Conservation (phyloP, 2,888 invertebrate species). For the Callosobruchus maculatus region DNA sequence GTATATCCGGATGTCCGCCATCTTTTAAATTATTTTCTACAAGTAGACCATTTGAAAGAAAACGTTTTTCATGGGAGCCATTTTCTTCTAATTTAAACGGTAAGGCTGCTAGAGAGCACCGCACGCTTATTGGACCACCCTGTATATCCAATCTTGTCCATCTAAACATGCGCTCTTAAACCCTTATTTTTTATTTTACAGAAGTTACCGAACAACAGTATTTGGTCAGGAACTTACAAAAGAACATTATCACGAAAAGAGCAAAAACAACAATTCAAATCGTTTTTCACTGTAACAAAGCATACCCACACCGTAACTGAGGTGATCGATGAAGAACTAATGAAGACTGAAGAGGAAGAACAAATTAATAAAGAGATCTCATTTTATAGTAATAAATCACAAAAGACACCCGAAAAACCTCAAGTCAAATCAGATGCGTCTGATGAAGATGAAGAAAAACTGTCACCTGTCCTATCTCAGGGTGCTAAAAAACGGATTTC, state of each 20-base stretch:
- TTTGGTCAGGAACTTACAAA: conserved; percentile 28
- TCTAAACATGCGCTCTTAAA: not conserved
- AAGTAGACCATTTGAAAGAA: too few relatives aligned
- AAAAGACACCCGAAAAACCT: not conserved
- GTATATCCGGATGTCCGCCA: too few relatives aligned
- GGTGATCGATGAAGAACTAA: conserved; percentile 13
- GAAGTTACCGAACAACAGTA: conserved; percentile 22
- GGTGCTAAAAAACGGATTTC: conserved; percentile 51
- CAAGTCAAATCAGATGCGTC: conserved; percentile 25
- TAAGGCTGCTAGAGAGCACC: too few relatives aligned
- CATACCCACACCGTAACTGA: not conserved
- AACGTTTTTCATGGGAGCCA: too few relatives aligned
- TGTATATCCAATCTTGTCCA: too few relatives aligned
- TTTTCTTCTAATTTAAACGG: too few relatives aligned
- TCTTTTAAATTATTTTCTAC: too few relatives aligned
- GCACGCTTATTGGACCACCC: too few relatives aligned
- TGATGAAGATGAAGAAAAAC: conserved; percentile 29
- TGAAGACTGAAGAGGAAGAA: conserved; percentile 20
- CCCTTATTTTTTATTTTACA: conserved; percentile 9
- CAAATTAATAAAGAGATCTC: conserved; percentile 21
- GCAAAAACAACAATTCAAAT: conserved; percentile 14
- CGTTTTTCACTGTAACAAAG: conserved; percentile 10
- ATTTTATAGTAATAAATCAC: conserved; percentile 16
- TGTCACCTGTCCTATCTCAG: conserved; percentile 50
- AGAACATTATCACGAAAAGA: conserved; percentile 21